These are phyloP conservation scores for Actinernus sp. DNA, from an alignment of 92 coral and sea anemone species.

Conservation along the genomic window DNA sequence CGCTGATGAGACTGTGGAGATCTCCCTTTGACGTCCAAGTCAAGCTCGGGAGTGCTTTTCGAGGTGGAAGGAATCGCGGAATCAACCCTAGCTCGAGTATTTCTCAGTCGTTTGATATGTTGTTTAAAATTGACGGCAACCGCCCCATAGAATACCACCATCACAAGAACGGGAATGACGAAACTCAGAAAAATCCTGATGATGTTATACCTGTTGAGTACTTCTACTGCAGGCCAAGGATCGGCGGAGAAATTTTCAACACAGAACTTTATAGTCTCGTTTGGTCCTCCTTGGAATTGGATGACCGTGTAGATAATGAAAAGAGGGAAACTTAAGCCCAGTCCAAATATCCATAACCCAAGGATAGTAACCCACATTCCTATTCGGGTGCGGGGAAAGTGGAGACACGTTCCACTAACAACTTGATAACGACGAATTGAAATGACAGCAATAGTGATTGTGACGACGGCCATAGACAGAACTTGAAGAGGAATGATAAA, in stretches of 20 bases:
- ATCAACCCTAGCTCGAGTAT: slow-evolving; percentile 22
- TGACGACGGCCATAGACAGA: slow-evolving; percentile 66
- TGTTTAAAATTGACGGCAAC: slow-evolving; percentile 66
- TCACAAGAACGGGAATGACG: slow-evolving; percentile 59
- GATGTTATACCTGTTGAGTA: slow-evolving; percentile 10
- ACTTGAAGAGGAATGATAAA: slow-evolving; percentile 67
- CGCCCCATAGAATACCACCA: slow-evolving; percentile 68
- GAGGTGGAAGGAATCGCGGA: slow-evolving; percentile 4
- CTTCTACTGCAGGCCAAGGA: neutral
- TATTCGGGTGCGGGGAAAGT: slow-evolving; percentile 8
- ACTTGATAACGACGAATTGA: slow-evolving; percentile 39
- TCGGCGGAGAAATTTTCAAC: slow-evolving; percentile 1
- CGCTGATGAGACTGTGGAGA: slow-evolving; percentile 1
- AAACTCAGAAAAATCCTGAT: slow-evolving; percentile 49
- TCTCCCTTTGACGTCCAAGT: slow-evolving; percentile 8
- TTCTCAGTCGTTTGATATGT: slow-evolving; percentile 42
- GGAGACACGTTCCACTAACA: slow-evolving; percentile 14
- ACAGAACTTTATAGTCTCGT: slow-evolving; percentile 1
- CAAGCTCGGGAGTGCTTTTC: slow-evolving; percentile 17
- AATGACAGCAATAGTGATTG: slow-evolving; percentile 72
- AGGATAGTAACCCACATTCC: slow-evolving; percentile 26
- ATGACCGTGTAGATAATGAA: slow-evolving; percentile 11
- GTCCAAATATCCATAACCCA: slow-evolving; percentile 41
- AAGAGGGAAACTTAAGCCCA: slow-evolving; percentile 47
- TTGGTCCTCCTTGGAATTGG: neutral